Evolutionary conservation across 2,888 invertebrate genomes (phyloP).

Genomic region (Stenurella melanura): DNA sequence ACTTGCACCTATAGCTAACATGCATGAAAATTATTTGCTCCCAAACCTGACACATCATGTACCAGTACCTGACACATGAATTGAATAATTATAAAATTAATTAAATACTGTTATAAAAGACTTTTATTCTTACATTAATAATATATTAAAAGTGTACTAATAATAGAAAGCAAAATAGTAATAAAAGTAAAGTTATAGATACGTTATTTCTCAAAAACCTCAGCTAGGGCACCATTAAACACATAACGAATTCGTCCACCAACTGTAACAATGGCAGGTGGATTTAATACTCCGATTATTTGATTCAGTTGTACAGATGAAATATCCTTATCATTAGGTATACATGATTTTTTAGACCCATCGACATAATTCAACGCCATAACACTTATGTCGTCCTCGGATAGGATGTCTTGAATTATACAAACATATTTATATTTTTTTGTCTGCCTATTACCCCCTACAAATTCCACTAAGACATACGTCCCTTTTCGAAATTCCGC

Average conservation of each 20-base stretch:
- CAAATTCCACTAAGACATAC: background rate
- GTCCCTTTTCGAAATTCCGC: no score
- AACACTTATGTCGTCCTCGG: background rate
- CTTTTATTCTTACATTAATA: no score
- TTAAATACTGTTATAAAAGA: no score
- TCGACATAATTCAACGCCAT: background rate
- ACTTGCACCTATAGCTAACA: background rate
- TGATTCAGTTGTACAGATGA: background rate
- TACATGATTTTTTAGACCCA: background rate
- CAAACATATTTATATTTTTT: no score
- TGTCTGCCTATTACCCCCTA: background rate
- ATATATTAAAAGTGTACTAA: no score
- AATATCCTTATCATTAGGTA: slow-evolving; percentile 1
- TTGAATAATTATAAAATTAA: no score
- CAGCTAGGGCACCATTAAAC: no score
- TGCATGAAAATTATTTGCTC: slow-evolving; percentile 1
- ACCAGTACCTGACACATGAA: no score
- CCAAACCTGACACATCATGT: no score
- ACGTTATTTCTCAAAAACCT: no score
- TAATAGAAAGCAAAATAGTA: no score
- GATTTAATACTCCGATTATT: background rate
- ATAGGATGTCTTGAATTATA: background rate
- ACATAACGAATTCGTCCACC: background rate
- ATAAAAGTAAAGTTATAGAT: no score
- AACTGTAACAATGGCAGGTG: background rate